These are phyloP conservation scores for Xylota sylvarum DNA, from an alignment of 2,888 invertebrate species.

Conservation along the genomic window DNA sequence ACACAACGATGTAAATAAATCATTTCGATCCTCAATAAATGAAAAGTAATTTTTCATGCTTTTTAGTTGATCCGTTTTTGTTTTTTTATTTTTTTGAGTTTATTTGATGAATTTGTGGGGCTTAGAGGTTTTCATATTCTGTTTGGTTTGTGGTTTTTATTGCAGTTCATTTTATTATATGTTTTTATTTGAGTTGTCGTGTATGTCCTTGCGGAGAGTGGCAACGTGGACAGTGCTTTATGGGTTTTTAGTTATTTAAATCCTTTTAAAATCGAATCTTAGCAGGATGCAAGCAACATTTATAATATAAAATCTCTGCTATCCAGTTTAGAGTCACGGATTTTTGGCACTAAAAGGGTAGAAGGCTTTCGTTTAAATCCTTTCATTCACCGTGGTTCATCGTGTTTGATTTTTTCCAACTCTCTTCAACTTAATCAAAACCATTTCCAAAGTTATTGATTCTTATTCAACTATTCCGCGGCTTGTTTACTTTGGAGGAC, in stretches of 20 bases:
- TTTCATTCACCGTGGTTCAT: no score
- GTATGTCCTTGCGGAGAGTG: background rate
- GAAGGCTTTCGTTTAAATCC: background rate
- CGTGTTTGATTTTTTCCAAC: no score
- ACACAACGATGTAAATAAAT: slow-evolving; percentile 51
- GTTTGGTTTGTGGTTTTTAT: background rate
- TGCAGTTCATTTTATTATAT: background rate
- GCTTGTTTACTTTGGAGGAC: no score
- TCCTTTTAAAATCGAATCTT: background rate
- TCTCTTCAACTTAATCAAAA: no score
- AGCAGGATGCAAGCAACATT: background rate
- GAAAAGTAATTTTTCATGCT: slow-evolving; percentile 41
- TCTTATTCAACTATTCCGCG: no score
- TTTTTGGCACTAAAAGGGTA: background rate
- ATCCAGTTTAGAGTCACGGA: background rate
- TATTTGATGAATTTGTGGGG: slow-evolving; percentile 26
- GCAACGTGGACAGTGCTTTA: background rate
- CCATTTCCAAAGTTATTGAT: no score
- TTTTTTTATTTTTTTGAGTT: slow-evolving; percentile 2
- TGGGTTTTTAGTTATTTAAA: background rate
- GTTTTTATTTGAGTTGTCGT: background rate
- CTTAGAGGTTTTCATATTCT: slow-evolving; percentile 7
- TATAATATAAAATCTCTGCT: background rate
- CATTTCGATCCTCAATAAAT: slow-evolving; percentile 52
- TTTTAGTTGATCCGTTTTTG: slow-evolving; percentile 25